These are phyloP conservation scores for Trinectes maculatus DNA, from an alignment of 2,113 vertebrate genomes.

Conservation along the genomic window DNA sequence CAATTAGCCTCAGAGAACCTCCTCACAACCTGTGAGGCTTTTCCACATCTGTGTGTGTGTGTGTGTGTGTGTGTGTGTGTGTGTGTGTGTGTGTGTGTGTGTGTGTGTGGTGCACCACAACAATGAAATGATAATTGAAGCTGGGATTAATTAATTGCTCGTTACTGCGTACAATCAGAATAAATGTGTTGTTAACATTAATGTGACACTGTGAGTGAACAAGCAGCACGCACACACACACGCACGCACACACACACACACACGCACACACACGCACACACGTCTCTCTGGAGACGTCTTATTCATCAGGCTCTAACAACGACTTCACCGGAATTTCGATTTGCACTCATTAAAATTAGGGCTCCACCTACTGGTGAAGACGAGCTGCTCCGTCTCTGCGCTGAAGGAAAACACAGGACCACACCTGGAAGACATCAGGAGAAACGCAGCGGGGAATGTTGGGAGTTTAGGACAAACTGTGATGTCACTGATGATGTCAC, in stretches of 20 bases:
- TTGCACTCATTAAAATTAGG: too few relatives aligned
- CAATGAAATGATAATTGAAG: slow-evolving; percentile 77
- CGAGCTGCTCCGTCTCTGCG: not conserved
- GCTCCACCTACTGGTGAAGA: not conserved
- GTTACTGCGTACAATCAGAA: slow-evolving; percentile 70
- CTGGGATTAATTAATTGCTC: slow-evolving; percentile 77
- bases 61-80: slow-evolving; percentile 7
- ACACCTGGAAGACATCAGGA: too few relatives aligned
- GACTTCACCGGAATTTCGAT: not conserved
- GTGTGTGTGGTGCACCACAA: not conserved
- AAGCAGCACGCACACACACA: not conserved
- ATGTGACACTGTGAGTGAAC: slow-evolving; percentile 48
- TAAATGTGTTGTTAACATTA: slow-evolving; percentile 68
- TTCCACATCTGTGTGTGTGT: slow-evolving; percentile 43
- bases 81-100: slow-evolving; percentile 8
- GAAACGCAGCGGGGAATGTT: too few relatives aligned
- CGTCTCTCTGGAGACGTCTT: not conserved
- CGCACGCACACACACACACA: not conserved
- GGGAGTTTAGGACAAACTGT: too few relatives aligned
- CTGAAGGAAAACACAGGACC: not conserved
- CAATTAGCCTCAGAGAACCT: slow-evolving; percentile 74
- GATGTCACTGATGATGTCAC: too few relatives aligned
- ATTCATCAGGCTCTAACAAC: slow-evolving; percentile 10
- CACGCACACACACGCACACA: not conserved
- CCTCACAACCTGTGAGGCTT: slow-evolving; percentile 39